Evolutionary conservation across 2,888 invertebrate genomes (phyloP), one percentile per base, ranked within the genome.

Genomic region (Cordilura impudica): DNA sequence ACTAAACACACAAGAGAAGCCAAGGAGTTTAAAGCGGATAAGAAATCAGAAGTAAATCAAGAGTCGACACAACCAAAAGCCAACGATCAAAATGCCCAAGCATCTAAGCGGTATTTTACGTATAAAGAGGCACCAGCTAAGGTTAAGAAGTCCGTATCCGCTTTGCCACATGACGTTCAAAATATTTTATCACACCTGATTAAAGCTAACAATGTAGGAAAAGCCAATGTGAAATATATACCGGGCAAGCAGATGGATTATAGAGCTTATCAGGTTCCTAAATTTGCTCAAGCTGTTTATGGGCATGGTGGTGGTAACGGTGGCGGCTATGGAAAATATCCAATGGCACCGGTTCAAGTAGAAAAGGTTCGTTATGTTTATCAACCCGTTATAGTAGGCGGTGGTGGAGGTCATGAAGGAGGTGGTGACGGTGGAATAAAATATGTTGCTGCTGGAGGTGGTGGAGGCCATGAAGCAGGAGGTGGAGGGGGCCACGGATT

Each of bases 121-220:
- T 87, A 84, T 14, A 85, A 88, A 51, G 84, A 88, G 58, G 78
- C 82, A 10, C 84, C 84, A 0, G 5, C 58, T 0, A 88, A 87
- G 65, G 23, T 83, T 0, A 88, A 87, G 65, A 88, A 88, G 10
- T 86, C 88, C 0, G 61, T 86, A 1, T 83, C 83, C 23, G 66
- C 83, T 0, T 56, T 88, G 14, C 89, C 89, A 0, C 85, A 85
- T 3, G 88, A 85, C 16, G 89, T 89, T 7, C 87, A 88, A 45
- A 88, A 89, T 76, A 86, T 86, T 0, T 88, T 89, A 4, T 80
- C 85, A 0, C 85, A 87, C 2, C 67, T 88, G 12, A 82, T 88
- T 12, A 86, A 87, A 69, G 87, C 85, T 0, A 83, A 81, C 0
- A 78, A 82, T 2, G 83, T 49, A 8, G 61, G 83, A n/a, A 86